phyloP scores from a whole-genome alignment of 2,888 invertebrate genomes.

The Chironomus tentans region DNA sequence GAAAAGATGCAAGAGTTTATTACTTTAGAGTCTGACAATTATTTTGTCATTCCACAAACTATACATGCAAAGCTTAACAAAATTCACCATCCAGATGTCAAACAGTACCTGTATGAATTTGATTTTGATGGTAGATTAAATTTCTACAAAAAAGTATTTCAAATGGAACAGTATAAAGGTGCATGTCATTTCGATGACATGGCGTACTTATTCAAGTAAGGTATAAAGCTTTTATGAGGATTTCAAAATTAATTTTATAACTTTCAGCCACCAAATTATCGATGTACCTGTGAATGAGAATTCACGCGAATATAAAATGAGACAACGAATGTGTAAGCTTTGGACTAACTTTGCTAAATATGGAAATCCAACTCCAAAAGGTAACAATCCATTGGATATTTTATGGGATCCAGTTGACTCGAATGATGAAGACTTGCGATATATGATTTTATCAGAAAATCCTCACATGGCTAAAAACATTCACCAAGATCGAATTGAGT shows the following conservation, averaged over 20 bases:
- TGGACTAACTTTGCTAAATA: conserved; percentile 57
- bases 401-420: conserved; percentile 31
- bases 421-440: conserved; percentile 33
- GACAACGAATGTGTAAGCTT: conserved; percentile 45
- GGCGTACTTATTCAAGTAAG: conserved; percentile 48
- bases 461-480: conserved; percentile 35
- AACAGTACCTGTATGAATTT: conserved; percentile 46
- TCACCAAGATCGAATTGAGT: conserved; percentile 31
- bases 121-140: conserved; percentile 49
- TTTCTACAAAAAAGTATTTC: conserved; percentile 43
- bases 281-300: conserved; percentile 29
- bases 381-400: conserved; percentile 29
- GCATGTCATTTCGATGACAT: conserved; percentile 54
- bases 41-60: conserved; percentile 36
- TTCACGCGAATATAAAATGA: conserved; percentile 35
- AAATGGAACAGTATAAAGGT: conserved; percentile 43
- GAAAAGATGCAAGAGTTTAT: conserved; percentile 42
- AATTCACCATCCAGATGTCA: conserved; percentile 30
- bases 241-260: not conserved
- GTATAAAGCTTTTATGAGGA: not conserved
- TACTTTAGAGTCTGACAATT: conserved; percentile 45
- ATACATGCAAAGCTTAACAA: conserved; percentile 34
- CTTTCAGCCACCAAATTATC: not conserved
- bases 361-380: conserved; percentile 40
- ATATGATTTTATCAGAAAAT: conserved; percentile 35